Base-by-base conservation (phyloP, 2,113 vertebrate genomes). In the Pedionomus torquatus region DNA sequence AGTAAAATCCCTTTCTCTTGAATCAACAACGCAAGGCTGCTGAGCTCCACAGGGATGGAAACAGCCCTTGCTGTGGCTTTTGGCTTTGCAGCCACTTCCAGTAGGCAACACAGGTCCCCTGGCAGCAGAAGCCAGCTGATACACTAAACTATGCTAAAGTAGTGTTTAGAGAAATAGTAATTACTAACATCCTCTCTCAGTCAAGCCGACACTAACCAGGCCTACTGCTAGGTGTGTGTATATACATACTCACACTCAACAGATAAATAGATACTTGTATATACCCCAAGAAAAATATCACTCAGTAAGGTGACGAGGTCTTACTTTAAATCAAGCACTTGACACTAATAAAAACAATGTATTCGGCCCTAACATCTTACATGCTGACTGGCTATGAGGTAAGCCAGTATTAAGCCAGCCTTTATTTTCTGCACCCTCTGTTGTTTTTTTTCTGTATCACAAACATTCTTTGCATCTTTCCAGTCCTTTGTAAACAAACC, bases 131-230 rank as follows among this genome's bases (percentile, higher is more conserved):
- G 95, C 89, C 90, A 92, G 85, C 85, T 96, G 93, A 94, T 95
- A 72, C 74, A 54, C 86, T 97, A 91, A 95, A 94, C 87, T 88
- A 5, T 7, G 54, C 78, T 93, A 88, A 96, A 97, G 96, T 94
- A 97, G 91, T 96, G 95, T 97, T 96, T 96, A 89, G 94, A 97
- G 91, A 93, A 95, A 66, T 85, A 54, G 89, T 97, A 97, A 97
- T 92, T 95, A 95, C 91, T 97, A 95, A 97, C 94, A 97, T 97
- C 96, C 96, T 94, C 79, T 93, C 95, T 72, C 85, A 94, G 87
- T 97, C 96, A 94, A 63, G 71, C 70, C 19, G 76, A 97, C 96
- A 97, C 64, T 97, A 94, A 93, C 93, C 96, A 97, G 96, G 90
- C 95, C 82, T 66, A 11, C 93, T 93, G 82, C 95, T 91, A 96